Base-by-base conservation (phyloP, 2,888 invertebrate genomes). In the Agriopis leucophaearia region DNA sequence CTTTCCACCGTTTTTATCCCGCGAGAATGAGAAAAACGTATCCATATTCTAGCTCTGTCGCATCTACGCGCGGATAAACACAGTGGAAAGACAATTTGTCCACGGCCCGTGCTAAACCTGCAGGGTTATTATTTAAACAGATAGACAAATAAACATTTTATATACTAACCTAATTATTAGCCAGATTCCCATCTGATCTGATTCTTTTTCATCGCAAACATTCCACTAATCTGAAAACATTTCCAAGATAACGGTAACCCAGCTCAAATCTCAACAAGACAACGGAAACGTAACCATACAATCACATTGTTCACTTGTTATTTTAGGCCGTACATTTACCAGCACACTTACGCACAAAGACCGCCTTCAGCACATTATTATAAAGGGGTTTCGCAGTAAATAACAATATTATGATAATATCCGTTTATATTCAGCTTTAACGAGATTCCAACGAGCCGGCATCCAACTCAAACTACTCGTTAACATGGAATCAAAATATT, bases 401-500 rank as follows among this genome's bases (percentile, higher is more conserved):
- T 89, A 89, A 89, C 84, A 84, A 82, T 88, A 90, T 91, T 91
- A 91, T 91, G 89, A 84, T 87, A 89, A 90, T 89, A 81, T 76
- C 77, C 80, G 82, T 81, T 86, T 85, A 85, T 85, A 87, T 90
- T 88, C 84, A 80, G 82, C 78, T 81, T 81, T 90, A 91, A 92
- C 89, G 86, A 91, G 89, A 87, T 80, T 79, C 82, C 79, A 87
- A 87, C 86, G 83, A 86, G 83, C 83, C 79, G 79, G 69, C 83
- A 83, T 84, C 78, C 82, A 78, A 83, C 83, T 85, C 82, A 81
- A 86, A 87, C 88, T 87, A 88, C 89, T 91, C 88, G 91, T 91
- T 91, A 90, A 84, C 83, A 83, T 85, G 83, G 83, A 88, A 90
- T 89, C 89, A 90, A 89, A 91, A 92, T 92, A 91, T 91, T 89